These are phyloP conservation scores for Cossypha heuglini DNA, from an alignment of 2,797 vertebrate genomes.

Conservation along the genomic window DNA sequence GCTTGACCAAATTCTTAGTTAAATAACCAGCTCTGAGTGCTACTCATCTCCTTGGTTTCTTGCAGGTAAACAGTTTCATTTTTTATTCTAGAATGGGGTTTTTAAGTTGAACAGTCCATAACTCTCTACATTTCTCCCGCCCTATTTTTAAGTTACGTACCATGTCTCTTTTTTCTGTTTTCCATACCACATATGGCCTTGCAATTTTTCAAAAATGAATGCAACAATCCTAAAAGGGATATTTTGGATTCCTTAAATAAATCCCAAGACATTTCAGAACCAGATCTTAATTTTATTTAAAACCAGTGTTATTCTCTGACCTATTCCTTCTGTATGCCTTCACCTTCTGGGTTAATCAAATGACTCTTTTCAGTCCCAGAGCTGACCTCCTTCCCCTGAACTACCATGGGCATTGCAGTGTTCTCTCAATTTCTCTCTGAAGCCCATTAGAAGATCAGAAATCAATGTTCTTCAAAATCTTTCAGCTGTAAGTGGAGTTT, in stretches of 20 bases:
- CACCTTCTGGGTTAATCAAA: background rate
- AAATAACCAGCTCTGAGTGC: background rate
- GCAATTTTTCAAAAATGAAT: background rate
- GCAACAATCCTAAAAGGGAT: accelerated
- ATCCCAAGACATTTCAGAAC: background rate
- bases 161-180: background rate
- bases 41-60: background rate
- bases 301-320: background rate
- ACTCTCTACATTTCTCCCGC: accelerated
- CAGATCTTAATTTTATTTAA: background rate
- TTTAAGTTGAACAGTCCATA: background rate
- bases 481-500: background rate
- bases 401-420: background rate
- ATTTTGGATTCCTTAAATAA: background rate
- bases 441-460: background rate
- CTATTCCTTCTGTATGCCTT: background rate
- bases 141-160: background rate
- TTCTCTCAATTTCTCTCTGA: background rate
- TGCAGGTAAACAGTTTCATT: background rate
- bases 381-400: background rate
- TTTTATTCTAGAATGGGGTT: background rate
- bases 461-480: background rate
- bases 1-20: background rate
- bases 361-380: background rate
- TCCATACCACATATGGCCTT: background rate